These are phyloP conservation scores for Notodonta ziczac DNA, from an alignment of 2,888 invertebrate genomes.

Conservation along the genomic window DNA sequence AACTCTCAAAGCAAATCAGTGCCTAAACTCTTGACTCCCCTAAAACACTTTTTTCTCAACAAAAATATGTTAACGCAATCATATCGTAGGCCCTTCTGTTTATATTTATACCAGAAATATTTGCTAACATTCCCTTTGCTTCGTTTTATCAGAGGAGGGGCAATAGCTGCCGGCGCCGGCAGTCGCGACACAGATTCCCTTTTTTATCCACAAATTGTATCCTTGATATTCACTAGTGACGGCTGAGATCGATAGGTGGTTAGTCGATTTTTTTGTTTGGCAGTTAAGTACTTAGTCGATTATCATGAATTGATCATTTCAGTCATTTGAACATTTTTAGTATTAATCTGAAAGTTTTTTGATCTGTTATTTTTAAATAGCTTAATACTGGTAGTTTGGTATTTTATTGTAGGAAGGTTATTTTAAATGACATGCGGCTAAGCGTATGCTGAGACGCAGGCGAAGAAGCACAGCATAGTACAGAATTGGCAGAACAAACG, in stretches of 20 bases:
- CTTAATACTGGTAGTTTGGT: too few species aligned
- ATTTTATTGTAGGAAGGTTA: too few species aligned
- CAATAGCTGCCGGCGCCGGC: conserved; percentile 24
- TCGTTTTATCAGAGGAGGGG: conserved; percentile 14
- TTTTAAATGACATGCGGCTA: too few species aligned
- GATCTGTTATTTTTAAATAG: too few species aligned
- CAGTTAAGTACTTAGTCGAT: neutral
- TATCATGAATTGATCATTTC: neutral
- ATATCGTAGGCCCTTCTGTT: conserved; percentile 7
- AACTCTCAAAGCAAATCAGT: neutral
- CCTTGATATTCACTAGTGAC: conserved; percentile 20
- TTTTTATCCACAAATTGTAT: conserved; percentile 33
- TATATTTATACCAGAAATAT: conserved; percentile 16
- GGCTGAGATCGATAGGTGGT: conserved; percentile 10
- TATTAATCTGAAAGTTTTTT: neutral
- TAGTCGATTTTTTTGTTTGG: conserved; percentile 10
- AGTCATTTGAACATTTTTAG: neutral
- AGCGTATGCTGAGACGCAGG: too few species aligned
- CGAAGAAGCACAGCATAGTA: too few species aligned
- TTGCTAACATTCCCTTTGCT: conserved; percentile 15
- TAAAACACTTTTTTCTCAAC: conserved; percentile 4
- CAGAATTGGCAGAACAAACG: too few species aligned
- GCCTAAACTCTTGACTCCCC: neutral
- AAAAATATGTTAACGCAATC: conserved; percentile 20
- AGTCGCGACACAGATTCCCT: conserved; percentile 30